These are phyloP conservation scores for Lepidiolamprologus cunningtoni DNA, from an alignment of 2,113 vertebrate species.

Conservation along the genomic window DNA sequence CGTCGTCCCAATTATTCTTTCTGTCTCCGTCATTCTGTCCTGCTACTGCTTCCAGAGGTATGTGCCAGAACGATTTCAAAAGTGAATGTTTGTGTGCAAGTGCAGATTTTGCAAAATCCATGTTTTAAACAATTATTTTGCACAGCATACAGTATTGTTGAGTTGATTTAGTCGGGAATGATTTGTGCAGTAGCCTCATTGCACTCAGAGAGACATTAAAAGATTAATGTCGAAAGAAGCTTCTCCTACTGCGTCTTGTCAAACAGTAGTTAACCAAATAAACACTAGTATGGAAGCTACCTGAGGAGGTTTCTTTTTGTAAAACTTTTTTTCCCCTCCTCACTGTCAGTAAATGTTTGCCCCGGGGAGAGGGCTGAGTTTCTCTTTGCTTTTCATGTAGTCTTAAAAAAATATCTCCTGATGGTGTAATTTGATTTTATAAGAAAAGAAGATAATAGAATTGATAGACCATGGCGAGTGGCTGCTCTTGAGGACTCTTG, in stretches of 20 bases:
- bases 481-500: background rate
- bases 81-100: background rate
- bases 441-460: background rate
- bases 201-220: background rate
- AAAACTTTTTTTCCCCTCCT: background rate
- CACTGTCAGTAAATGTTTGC: background rate
- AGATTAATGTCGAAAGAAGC: background rate
- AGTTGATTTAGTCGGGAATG: background rate
- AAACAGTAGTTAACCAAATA: background rate
- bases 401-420: background rate
- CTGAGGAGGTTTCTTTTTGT: background rate
- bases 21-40: constrained; percentile 31
- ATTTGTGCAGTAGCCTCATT: background rate
- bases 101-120: background rate
- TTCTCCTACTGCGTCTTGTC: background rate
- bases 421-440: background rate
- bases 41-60: constrained; percentile 61
- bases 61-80: background rate
- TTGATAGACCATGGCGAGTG: background rate
- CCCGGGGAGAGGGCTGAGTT: background rate
- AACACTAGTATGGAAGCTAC: background rate
- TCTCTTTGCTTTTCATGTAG: background rate
- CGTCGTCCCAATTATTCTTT: constrained; percentile 41
- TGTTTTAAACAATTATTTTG: background rate
- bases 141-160: background rate